Conservation (phyloP, 1,140 invertebrate species). For the Whitmania pigra region DNA sequence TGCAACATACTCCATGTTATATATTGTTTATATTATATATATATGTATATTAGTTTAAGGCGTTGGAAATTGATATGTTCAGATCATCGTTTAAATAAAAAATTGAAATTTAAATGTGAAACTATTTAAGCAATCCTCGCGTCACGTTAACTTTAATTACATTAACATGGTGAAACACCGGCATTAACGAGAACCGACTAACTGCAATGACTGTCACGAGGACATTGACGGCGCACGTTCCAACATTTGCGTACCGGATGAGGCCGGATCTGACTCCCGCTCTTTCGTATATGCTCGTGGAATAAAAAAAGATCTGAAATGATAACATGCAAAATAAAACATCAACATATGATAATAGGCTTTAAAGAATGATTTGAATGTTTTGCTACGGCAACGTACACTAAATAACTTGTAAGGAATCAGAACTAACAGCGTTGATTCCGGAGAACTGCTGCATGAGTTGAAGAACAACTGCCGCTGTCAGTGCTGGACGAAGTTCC, state of each 20-base stretch:
- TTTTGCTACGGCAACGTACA: too few species aligned
- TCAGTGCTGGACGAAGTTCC: constrained; percentile 33
- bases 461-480: constrained; percentile 35
- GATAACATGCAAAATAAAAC: not conserved
- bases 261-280: constrained; percentile 50
- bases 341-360: not conserved
- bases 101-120: too few species aligned
- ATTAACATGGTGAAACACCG: too few species aligned
- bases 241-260: constrained; percentile 65
- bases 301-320: constrained; percentile 75
- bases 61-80: not conserved
- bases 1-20: too few species aligned
- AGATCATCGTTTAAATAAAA: too few species aligned
- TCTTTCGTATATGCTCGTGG: constrained; percentile 62
- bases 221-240: constrained; percentile 73
- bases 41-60: too few species aligned
- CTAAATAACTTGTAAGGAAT: too few species aligned
- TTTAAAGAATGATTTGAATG: not conserved
- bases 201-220: constrained; percentile 68
- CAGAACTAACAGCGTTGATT: constrained; percentile 36
- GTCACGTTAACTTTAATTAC: too few species aligned
- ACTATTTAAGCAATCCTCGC: too few species aligned
- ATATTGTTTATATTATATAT: too few species aligned
- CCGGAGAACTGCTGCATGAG: constrained; percentile 39
- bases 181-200: constrained; percentile 20